Conservation (phyloP, 2,797 vertebrate species). For the Gymnocypris eckloni region DNA sequence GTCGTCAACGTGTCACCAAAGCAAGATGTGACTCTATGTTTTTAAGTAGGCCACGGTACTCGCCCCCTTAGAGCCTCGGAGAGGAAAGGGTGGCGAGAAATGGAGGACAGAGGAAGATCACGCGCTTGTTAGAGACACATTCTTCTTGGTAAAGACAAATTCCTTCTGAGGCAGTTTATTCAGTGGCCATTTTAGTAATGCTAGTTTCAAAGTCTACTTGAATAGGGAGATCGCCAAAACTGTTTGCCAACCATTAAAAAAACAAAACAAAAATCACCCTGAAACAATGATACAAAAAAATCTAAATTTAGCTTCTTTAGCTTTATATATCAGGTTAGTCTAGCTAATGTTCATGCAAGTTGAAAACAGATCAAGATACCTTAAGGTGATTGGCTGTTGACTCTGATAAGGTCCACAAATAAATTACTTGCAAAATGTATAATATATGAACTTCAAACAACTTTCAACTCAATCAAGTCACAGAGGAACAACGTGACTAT, state of each 20-base stretch:
- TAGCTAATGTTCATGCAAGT: conserved; percentile 22
- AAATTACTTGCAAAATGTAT: background rate
- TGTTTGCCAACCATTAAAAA: background rate
- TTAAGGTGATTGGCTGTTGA: background rate
- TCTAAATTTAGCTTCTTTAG: background rate
- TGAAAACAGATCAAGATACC: background rate
- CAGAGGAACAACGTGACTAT: background rate
- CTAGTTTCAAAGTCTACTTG: background rate
- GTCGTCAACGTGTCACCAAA: background rate
- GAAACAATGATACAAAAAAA: background rate
- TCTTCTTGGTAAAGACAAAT: background rate
- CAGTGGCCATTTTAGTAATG: conserved; percentile 1
- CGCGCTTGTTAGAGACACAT: background rate
- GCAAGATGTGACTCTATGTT: background rate
- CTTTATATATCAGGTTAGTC: background rate
- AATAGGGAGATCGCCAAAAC: background rate
- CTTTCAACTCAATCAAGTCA: background rate
- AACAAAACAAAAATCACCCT: background rate
- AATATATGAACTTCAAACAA: background rate
- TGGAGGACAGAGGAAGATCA: conserved; percentile 42
- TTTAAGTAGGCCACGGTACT: conserved; percentile 3
- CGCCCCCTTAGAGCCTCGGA: background rate
- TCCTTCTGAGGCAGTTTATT: conserved; percentile 16
- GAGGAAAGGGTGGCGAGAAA: conserved; percentile 24
- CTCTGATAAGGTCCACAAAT: background rate